Base-by-base conservation (phyloP, 2,888 invertebrate species). In the Malthinus flaveolus region DNA sequence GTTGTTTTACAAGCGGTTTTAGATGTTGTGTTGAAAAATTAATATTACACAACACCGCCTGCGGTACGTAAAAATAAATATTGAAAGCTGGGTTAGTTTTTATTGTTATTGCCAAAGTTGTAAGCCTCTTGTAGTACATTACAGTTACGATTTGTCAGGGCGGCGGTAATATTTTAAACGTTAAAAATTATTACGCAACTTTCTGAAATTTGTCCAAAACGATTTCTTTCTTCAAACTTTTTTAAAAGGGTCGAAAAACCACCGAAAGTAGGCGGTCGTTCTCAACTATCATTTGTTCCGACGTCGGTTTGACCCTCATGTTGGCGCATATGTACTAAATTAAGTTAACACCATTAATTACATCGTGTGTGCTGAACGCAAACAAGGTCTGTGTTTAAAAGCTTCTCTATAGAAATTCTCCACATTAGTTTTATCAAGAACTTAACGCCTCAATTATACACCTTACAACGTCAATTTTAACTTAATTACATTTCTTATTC, bases 21-120 rank as follows among this genome's bases (percentile, higher is more conserved):
- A 46, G 49, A 53, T 59, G 64, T 63, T 50, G 57, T 61, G 56
- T 64, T 74, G 72, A 72, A 73, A 73, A 74, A 73, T 73, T 74
- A 74, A 74, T 73, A 70, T 63, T 59, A 65, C 63, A 64, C 65
- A 63, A 65, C 58, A 63, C 64, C 62, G 64, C 66, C 63, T 67
- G 68, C 65, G 68, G 69, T 66, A 59, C 68, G 71, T 71, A 68
- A 70, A 71, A 71, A 71, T 72, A 69, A 71, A 73, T 70, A 72
- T 72, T 71, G 71, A 69, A 71, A 72, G 65, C 65, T 63, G 70
- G 71, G 71, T 68, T 70, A 69, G 67, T 68, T 73, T 71, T 73
- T 72, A 73, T 69, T 72, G 69, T 70, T 71, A 72, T 68, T 68
- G 64, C 68, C 53, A 57, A 60, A 56, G 62, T 66, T 56, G 65